Evolutionary conservation across 2,888 invertebrate genomes (phyloP).

Genomic region (Aelia acuminata): DNA sequence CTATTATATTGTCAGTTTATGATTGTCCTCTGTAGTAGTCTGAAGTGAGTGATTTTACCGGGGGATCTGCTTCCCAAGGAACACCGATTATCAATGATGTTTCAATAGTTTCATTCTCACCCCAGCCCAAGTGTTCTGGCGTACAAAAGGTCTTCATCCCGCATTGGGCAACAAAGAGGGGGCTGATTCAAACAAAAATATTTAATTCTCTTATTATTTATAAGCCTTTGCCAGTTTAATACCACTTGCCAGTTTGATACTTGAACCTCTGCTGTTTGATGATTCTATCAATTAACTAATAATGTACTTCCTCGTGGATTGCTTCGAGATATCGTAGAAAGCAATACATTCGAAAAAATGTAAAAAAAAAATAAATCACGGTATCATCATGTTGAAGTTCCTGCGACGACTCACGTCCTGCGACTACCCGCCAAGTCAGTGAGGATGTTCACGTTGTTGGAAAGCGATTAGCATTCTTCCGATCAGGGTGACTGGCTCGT

Average conservation of each 20-base stretch:
- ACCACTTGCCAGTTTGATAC: too few species aligned
- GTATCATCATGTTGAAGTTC: too few species aligned
- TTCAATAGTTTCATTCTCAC: neutral
- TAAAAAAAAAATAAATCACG: too few species aligned
- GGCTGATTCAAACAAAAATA: neutral
- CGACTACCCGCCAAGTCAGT: neutral
- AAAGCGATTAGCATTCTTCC: conserved; percentile 1
- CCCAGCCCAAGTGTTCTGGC: neutral
- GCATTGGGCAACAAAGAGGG: neutral
- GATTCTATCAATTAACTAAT: too few species aligned
- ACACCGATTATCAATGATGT: neutral
- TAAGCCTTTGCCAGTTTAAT: too few species aligned
- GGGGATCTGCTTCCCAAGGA: neutral
- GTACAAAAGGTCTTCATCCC: neutral
- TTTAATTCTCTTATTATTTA: neutral
- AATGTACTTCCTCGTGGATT: too few species aligned
- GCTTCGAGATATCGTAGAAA: too few species aligned
- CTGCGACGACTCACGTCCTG: neutral
- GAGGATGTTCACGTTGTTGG: neutral
- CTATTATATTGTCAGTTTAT: neutral
- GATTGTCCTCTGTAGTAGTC: neutral
- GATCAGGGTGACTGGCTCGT: neutral
- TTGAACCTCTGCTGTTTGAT: too few species aligned
- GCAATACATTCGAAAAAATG: too few species aligned
- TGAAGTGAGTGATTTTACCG: neutral